Evolutionary conservation across 2,888 invertebrate species (phyloP), one percentile per base, ranked within the genome.

Genomic region (Epirrita christyi): DNA sequence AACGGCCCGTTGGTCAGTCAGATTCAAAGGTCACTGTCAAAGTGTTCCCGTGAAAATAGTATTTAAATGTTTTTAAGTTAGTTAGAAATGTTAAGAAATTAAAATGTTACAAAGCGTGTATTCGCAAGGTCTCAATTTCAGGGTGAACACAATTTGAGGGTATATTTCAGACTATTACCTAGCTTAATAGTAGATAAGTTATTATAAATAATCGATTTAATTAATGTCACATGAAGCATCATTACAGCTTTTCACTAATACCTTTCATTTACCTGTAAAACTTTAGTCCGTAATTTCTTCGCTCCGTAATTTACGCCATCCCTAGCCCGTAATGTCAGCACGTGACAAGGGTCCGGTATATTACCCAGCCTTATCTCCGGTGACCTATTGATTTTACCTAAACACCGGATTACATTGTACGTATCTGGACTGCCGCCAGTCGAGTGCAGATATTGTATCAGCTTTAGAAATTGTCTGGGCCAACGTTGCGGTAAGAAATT

Each of bases 341-440:
- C 67, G 70, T 76, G 81, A 83, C 83, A 77, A 73, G 81, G 82
- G 81, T 82, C 76, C 69, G 69, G 67, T 68, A 75, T 79, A 78
- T 80, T 80, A 72, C 67, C 57, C 59, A 55, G 59, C 64, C 70
- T 68, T 73, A 74, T 77, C 75, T 73, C 55, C 68, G 46, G 71
- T 73, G 75, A 73, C 76, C 78, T 79, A 80, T 78, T 78, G 80
- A 78, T 72, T 72, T 66, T 61, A 71, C 64, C 68, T 69, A 68
- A 73, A 71, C 63, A 65, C 63, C 45, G 65, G 64, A 63, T 68
- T 64, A 68, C 63, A 66, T 63, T 64, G 66, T 66, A 58, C 21
- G 2, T 21, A 21, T 21, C 21, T 21, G 32, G 55, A 55, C 59
- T 58, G 60, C 60, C 59, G 57, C 57, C 61, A 51, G 48, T 44